These are phyloP conservation scores for Parnassius smintheus DNA, from an alignment of 2,888 invertebrate species.

Conservation along the genomic window DNA sequence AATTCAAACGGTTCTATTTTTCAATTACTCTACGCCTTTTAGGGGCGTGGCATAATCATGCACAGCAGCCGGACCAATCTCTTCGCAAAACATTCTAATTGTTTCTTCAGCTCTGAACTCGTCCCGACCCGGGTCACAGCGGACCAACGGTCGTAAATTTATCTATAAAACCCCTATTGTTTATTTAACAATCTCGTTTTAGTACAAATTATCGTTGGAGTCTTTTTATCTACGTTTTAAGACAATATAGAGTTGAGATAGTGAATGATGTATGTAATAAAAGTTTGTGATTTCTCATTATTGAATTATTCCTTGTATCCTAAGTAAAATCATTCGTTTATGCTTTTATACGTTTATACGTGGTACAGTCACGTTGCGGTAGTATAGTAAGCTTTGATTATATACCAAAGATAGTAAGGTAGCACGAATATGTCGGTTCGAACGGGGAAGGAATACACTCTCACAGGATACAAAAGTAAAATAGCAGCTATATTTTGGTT, in stretches of 20 bases:
- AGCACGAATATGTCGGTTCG: too few species aligned
- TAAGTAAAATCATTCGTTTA: too few species aligned
- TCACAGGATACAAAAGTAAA: too few species aligned
- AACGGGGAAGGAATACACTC: too few species aligned
- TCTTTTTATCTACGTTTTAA: background rate
- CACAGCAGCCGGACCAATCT: constrained; percentile 47
- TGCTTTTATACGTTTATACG: too few species aligned
- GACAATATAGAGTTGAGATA: too few species aligned
- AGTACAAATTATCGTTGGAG: constrained; percentile 7
- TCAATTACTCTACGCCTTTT: constrained; percentile 29
- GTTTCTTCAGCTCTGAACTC: constrained; percentile 44
- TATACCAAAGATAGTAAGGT: too few species aligned
- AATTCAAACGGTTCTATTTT: constrained; percentile 33
- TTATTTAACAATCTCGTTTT: constrained; percentile 20
- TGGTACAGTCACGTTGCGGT: too few species aligned
- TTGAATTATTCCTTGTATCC: background rate
- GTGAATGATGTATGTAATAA: background rate
- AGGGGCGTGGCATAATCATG: constrained; percentile 57
- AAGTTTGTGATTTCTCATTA: background rate
- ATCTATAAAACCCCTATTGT: constrained; percentile 23
- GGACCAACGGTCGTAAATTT: constrained; percentile 20
- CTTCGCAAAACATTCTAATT: constrained; percentile 60
- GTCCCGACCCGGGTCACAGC: constrained; percentile 15
- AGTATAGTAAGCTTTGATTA: too few species aligned
- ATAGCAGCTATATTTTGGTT: too few species aligned